Evolutionary conservation across 2,113 vertebrate genomes (phyloP), one percentile per base, ranked within the genome.

Genomic region (Empidonax traillii): DNA sequence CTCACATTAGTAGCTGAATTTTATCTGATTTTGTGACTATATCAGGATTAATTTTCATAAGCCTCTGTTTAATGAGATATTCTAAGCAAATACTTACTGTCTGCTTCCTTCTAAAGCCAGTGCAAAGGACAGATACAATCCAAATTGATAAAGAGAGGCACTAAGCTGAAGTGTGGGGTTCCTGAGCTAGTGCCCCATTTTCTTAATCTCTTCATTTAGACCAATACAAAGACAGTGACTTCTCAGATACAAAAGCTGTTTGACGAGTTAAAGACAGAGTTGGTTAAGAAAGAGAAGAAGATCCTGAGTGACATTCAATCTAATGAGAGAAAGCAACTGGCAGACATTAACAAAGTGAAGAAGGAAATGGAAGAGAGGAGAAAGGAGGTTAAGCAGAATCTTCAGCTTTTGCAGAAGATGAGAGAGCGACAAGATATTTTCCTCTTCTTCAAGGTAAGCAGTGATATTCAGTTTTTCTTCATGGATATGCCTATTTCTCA

Each of bases 381-480:
- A 80, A 25, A 77, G 23, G 37, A 67, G 43, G 17, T 35, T 88
- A 22, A 1, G 5, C 59, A 78, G 71, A 47, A 56, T 37, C 81
- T 96, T 86, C 59, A 68, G 75, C 77, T 76, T 46, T 83, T 95
- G 75, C 77, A 91, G 89, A 53, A 72, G 28, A 43, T 78, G 13
- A 89, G 35, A 46, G 15, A 43, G 3, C 74, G 97, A 80, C 10
- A 28, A 59, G 95, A 91, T 73, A 5, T 12, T 61, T 90, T 89
- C 25, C n/a, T 52, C 33, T 96, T 97, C 75, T 13, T 86, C 71
- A 96, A 67, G 66, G 95, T 95, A 90, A 95, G 85, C 52, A 67
- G 66, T 6, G 6, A 8, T 47, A 27, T 88, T 85, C 41, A 62
- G 15, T 52, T 80, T 72, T 93, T 76, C 27, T 76, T 84, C 27